Conservation (phyloP, 1,140 invertebrate species). For the Radopholus similis region DNA sequence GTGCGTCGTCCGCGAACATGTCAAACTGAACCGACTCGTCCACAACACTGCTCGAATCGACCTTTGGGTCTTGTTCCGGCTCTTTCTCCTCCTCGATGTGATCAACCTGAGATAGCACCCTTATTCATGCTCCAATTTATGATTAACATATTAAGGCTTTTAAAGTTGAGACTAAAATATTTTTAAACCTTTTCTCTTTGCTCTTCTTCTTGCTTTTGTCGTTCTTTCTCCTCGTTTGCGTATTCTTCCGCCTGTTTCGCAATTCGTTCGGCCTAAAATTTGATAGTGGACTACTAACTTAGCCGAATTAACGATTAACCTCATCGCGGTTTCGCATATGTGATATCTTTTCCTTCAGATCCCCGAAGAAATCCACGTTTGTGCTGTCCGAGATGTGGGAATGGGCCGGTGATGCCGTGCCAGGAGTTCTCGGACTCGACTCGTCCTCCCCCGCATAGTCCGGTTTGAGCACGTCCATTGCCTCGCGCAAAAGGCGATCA, state of each 20-base stretch:
- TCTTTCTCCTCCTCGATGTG: slow-evolving; percentile 10
- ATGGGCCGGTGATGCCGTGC: slow-evolving; percentile 17
- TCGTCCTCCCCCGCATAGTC: slow-evolving; percentile 1
- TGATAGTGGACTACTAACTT: neutral
- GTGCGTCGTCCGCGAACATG: slow-evolving; percentile 56
- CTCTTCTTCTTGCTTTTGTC: neutral
- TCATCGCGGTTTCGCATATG: slow-evolving; percentile 40
- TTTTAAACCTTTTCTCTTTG: slow-evolving; percentile 18
- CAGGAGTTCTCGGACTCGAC: no score
- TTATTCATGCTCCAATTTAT: slow-evolving; percentile 11
- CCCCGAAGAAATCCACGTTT: slow-evolving; percentile 42
- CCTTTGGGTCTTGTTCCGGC: neutral
- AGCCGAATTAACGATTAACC: slow-evolving; percentile 1
- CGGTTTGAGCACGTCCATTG: slow-evolving; percentile 4
- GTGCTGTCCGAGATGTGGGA: slow-evolving; percentile 21
- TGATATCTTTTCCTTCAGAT: slow-evolving; percentile 49
- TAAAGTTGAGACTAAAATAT: slow-evolving; percentile 12
- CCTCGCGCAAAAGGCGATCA: slow-evolving; percentile 11
- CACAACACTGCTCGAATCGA: neutral
- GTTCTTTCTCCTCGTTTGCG: slow-evolving; percentile 20
- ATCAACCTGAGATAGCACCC: no score
- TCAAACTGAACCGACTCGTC: slow-evolving; percentile 39
- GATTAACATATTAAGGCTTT: slow-evolving; percentile 5
- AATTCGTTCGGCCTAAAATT: slow-evolving; percentile 29
- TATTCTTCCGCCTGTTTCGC: slow-evolving; percentile 36